These are phyloP conservation scores for Chaenogobius annularis DNA, from an alignment of 2,113 vertebrate genomes.

Conservation along the genomic window DNA sequence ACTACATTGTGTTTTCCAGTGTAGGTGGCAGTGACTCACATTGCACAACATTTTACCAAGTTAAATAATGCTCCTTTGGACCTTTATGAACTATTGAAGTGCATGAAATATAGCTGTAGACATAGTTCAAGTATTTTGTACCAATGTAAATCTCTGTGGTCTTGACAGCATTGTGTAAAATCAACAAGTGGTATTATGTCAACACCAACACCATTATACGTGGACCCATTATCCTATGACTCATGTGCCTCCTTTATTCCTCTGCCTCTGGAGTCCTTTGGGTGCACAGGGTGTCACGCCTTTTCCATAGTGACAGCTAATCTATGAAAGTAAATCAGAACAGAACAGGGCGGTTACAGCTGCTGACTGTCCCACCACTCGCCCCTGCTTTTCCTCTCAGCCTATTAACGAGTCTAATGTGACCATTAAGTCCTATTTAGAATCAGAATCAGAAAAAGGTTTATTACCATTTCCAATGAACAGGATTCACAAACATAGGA, in stretches of 20 bases:
- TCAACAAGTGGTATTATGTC: conserved; percentile 9
- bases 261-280: conserved; percentile 3
- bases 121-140: neutral
- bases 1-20: neutral
- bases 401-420: conserved; percentile 50
- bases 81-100: neutral
- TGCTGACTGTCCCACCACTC: conserved; percentile 9
- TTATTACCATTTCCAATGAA: too few relatives aligned
- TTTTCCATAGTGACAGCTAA: conserved; percentile 54
- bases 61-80: neutral
- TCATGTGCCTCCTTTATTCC: conserved; percentile 21
- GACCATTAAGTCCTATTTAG: conserved; percentile 41
- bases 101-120: neutral
- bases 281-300: conserved; percentile 30
- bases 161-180: conserved; percentile 1
- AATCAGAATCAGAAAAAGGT: too few relatives aligned
- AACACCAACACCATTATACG: neutral
- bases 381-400: conserved; percentile 9
- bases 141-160: neutral
- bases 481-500: too few relatives aligned
- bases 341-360: conserved; percentile 25
- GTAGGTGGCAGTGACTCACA: too few relatives aligned
- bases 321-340: conserved; percentile 57
- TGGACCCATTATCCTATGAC: conserved; percentile 20
- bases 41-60: neutral